Percentiles rank a stretch among this genome's conserved stretches.
Conservation (phyloP, 2,888 invertebrate species). For the Calameuta pallipes region DNA sequence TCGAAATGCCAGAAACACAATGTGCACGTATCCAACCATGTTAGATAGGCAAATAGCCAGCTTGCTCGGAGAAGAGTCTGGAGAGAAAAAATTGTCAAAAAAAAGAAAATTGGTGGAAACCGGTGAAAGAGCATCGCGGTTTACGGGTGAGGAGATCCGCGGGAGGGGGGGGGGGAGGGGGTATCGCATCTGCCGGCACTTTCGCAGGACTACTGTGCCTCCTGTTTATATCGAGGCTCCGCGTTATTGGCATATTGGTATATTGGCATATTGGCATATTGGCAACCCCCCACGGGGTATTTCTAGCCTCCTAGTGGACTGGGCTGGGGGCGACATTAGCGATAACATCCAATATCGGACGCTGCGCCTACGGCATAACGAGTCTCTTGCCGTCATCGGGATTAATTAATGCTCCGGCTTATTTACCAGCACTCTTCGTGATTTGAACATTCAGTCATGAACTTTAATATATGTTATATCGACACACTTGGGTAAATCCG, state of each 20-base stretch:
- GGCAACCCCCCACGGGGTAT: background rate
- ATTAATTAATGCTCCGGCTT: background rate
- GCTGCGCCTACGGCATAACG: background rate
- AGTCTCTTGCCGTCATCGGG: conserved; percentile 1
- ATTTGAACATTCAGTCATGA: background rate
- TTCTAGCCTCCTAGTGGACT: background rate
- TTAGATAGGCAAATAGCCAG: background rate
- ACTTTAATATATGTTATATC: background rate
- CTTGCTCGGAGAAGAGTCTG: background rate
- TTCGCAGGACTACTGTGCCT: conserved; percentile 34
- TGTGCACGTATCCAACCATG: background rate
- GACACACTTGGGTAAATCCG: background rate
- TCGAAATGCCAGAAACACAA: background rate
- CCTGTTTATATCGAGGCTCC: conserved; percentile 36
- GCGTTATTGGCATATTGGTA: conserved; percentile 43
- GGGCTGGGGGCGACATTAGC: background rate
- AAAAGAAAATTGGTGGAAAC: conserved; percentile 31
- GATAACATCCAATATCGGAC: conserved; percentile 1
- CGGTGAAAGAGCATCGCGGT: conserved; percentile 39
- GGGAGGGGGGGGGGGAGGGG: conserved; percentile 22
- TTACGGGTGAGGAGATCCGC: conserved; percentile 5
- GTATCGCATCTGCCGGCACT: conserved; percentile 49
- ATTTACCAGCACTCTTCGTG: background rate
- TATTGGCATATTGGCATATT: conserved; percentile 38
- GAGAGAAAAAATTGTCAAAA: conserved; percentile 22